These are phyloP conservation scores for Leptatherina wallacei DNA, from an alignment of 2,797 vertebrate genomes.

Conservation along the genomic window DNA sequence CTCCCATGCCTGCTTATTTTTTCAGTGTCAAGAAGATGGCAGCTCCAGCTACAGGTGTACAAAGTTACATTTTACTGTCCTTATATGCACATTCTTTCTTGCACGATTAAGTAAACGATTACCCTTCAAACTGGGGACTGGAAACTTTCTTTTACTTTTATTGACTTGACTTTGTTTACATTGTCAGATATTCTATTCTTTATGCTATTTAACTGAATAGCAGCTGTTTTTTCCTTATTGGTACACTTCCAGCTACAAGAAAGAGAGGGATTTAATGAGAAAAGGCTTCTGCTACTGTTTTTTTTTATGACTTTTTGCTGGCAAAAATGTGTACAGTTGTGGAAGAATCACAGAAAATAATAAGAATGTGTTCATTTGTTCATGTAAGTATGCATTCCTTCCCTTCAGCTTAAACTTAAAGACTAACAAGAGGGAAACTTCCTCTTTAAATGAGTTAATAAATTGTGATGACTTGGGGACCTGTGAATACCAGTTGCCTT, in stretches of 20 bases:
- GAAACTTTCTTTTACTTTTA: no score
- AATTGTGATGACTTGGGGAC: not conserved
- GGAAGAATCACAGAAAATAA: not conserved
- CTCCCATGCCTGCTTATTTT: no score
- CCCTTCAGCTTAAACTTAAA: not conserved
- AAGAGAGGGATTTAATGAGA: conserved; percentile 12
- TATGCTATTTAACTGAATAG: not conserved
- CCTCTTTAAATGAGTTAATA: not conserved
- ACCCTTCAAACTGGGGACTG: no score
- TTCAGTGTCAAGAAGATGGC: no score
- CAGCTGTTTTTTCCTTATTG: conserved; percentile 13
- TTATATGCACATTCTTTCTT: no score
- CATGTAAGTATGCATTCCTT: not conserved
- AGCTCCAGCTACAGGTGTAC: no score
- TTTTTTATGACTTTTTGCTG: not conserved
- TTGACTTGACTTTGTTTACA: not conserved
- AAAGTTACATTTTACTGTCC: no score
- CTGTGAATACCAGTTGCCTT: not conserved
- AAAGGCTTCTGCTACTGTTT: not conserved
- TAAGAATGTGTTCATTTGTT: not conserved
- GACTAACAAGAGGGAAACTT: not conserved
- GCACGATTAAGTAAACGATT: no score
- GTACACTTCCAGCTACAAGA: not conserved
- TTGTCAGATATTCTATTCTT: not conserved
- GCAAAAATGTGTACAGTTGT: not conserved